A percentile compares a stretch with the other conserved stretches of the same genome.
Conservation (phyloP, 2,888 invertebrate genomes). For the Hypomecis atomaria region DNA sequence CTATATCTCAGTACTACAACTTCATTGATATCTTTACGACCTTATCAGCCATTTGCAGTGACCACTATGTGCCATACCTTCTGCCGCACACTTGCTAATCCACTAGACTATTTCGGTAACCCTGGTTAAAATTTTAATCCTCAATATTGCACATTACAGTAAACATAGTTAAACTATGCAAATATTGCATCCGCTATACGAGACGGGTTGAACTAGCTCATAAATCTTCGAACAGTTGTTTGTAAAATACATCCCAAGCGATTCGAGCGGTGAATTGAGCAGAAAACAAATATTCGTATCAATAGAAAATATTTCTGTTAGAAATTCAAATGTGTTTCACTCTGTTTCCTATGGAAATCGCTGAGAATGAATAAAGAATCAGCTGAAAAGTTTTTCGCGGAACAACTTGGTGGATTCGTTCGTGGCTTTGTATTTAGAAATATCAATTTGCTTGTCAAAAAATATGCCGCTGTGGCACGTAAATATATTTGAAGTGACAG, state of each 20-base stretch:
- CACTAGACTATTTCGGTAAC: too few relatives aligned
- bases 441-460: conserved; percentile 47
- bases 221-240: conserved; percentile 42
- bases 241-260: conserved; percentile 61
- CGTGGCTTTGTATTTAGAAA: conserved; percentile 51
- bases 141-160: not conserved
- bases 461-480: too few relatives aligned
- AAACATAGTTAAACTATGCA: conserved; percentile 5
- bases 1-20: too few relatives aligned
- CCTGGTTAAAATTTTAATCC: too few relatives aligned
- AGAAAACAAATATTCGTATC: conserved; percentile 70
- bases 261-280: conserved; percentile 52
- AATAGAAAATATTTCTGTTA: conserved; percentile 64
- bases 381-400: conserved; percentile 51
- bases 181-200: conserved; percentile 7
- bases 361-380: conserved; percentile 71
- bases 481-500: too few relatives aligned
- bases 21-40: too few relatives aligned
- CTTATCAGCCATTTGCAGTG: too few relatives aligned
- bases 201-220: conserved; percentile 17
- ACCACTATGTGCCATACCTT: too few relatives aligned
- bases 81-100: too few relatives aligned
- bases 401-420: conserved; percentile 50
- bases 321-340: conserved; percentile 69
- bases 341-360: conserved; percentile 72